Evolutionary conservation across 2,888 invertebrate species (phyloP), one percentile per base, ranked within the genome.

Genomic region (Melanostoma scalare): DNA sequence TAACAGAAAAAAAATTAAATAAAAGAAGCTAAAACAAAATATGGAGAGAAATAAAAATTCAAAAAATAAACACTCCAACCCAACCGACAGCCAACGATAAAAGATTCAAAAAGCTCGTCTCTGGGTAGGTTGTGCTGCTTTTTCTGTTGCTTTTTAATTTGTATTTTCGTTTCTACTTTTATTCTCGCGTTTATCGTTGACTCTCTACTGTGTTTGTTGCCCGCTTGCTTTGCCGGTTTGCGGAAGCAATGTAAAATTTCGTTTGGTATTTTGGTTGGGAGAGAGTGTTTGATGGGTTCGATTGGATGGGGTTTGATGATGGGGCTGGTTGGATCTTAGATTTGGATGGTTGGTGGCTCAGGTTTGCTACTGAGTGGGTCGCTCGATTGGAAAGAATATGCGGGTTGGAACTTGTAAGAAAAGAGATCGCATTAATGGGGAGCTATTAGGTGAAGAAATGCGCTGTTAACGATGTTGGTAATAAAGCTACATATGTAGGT

Each of bases 21-120:
- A 69, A 76, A 86, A 85, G 85, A 85, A 77, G 82, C 55, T 81
- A 87, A 87, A 86, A 87, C 87, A 87, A 84, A 86, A 87, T 86
- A 88, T 88, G 87, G 85, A 86, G 81, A 84, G 72, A 73, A 86
- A 86, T 30, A 86, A 87, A 86, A 86, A 87, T 84, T 20, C 20
- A 86, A 86, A 87, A 86, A 86, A 75, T 74, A 63, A 40, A 85
- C 44, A 82, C 82, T 73, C 61, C 56, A 86, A 79, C 87, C 87
- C 50, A 63, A 63, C 63, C 63, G 87, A 88, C 89, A 86, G 87
- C 72, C 63, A 60, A 65, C 74, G 36, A 65, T 55, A 58, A 69
- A 72, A 81, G 77, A 81, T 81, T 81, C 77, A 74, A 85, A 74
- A 81, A 81, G 76, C 79, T 85, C 76, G 81, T 69, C 72, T 85